These are phyloP conservation scores for Rhagonycha lutea DNA, from an alignment of 2,888 invertebrate species.

Conservation along the genomic window DNA sequence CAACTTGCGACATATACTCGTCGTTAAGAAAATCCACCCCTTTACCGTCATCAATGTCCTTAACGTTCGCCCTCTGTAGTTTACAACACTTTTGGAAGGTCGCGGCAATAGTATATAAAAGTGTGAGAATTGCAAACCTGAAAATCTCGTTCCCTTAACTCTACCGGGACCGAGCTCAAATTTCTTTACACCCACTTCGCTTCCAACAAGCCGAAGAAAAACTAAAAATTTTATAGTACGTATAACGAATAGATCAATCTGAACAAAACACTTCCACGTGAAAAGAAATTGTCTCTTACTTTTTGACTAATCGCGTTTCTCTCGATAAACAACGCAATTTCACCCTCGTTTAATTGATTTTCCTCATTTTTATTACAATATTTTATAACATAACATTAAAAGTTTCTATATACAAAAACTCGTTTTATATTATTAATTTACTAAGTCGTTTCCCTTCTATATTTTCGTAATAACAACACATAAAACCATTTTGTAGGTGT, in stretches of 20 bases:
- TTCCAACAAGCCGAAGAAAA: constrained; percentile 13
- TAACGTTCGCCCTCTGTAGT: constrained; percentile 32
- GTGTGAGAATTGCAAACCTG: constrained; percentile 28
- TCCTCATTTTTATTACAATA: constrained; percentile 30
- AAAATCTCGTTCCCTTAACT: constrained; percentile 20
- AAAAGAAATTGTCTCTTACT: constrained; percentile 9
- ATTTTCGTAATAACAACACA: not conserved
- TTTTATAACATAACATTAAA: constrained; percentile 14
- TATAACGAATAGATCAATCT: constrained; percentile 15
- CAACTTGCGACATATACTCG: constrained; percentile 24
- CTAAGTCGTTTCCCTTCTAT: not conserved
- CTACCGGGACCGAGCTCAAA: constrained; percentile 31
- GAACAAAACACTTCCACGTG: constrained; percentile 17
- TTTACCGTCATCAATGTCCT: constrained; percentile 31
- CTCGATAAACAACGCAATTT: not conserved
- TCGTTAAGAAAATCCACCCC: constrained; percentile 29
- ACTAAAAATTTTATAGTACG: constrained; percentile 7
- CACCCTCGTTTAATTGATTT: constrained; percentile 10
- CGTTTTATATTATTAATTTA: not conserved
- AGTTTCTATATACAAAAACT: not conserved
- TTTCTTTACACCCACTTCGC: constrained; percentile 22
- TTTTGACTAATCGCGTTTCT: constrained; percentile 11
- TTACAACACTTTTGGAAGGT: constrained; percentile 39
- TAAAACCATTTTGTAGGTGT: not conserved
- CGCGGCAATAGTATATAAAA: constrained; percentile 29